Conservation (phyloP, 2,797 vertebrate species). For the Sandelia bainsii region DNA sequence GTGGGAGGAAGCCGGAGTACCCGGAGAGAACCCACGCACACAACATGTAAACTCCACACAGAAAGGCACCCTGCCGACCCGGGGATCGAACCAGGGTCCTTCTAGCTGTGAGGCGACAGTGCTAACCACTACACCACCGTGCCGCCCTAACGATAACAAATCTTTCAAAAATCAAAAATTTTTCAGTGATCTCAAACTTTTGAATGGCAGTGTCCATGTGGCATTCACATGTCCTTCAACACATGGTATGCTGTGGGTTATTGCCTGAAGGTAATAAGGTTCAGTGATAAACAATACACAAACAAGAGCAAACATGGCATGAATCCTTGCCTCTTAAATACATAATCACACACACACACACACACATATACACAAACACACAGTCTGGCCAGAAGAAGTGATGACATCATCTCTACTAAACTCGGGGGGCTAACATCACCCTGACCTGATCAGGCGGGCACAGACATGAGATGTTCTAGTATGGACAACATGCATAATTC, state of each 20-base stretch:
- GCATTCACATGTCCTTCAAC: neutral
- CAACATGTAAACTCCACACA: too few relatives aligned
- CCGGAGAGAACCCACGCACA: too few relatives aligned
- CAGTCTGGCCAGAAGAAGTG: conserved; percentile 46
- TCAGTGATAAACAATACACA: conserved; percentile 19
- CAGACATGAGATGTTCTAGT: conserved; percentile 37
- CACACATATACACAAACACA: conserved; percentile 37
- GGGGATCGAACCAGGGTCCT: too few relatives aligned
- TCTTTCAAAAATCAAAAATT: too few relatives aligned
- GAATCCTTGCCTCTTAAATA: neutral
- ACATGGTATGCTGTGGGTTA: conserved; percentile 21
- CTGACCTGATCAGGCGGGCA: conserved; percentile 44
- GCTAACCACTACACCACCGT: too few relatives aligned
- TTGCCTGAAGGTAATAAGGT: conserved; percentile 31
- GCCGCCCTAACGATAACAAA: too few relatives aligned
- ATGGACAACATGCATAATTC: conserved; percentile 70
- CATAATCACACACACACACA: conserved; percentile 14
- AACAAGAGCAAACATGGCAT: conserved; percentile 19
- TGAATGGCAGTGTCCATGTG: neutral
- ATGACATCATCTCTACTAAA: conserved; percentile 73
- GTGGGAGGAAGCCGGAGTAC: too few relatives aligned
- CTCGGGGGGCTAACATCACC: conserved; percentile 61
- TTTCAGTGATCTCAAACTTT: too few relatives aligned
- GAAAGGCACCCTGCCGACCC: too few relatives aligned
- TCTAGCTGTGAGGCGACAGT: too few relatives aligned